phyloP scores from a whole-genome alignment of 2,113 vertebrate genomes.

The Mionectes macconnelli region DNA sequence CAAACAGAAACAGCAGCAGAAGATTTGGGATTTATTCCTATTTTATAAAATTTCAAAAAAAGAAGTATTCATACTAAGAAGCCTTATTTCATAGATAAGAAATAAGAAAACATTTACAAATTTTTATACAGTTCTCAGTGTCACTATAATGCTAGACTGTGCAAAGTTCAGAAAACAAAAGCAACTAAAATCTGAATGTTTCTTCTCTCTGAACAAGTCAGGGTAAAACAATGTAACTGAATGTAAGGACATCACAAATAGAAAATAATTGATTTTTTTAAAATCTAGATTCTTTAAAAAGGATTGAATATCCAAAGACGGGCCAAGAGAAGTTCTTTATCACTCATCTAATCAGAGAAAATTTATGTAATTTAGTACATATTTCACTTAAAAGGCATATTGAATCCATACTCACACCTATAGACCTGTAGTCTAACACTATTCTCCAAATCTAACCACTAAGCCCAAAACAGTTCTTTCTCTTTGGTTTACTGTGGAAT shows the following conservation, averaged over 20 bases:
- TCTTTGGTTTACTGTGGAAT: background rate
- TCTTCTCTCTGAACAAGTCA: background rate
- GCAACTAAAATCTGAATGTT: background rate
- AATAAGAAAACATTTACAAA: background rate
- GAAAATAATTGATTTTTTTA: background rate
- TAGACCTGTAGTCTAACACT: background rate
- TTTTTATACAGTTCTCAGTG: background rate
- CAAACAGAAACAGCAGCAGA: background rate
- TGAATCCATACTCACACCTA: background rate
- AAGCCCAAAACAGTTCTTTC: background rate
- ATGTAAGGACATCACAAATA: background rate
- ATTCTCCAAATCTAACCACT: background rate
- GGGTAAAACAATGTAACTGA: background rate
- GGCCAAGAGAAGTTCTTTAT: background rate
- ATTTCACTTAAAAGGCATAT: background rate
- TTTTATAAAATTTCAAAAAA: background rate
- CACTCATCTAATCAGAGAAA: background rate
- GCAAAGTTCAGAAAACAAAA: background rate
- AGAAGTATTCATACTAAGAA: background rate
- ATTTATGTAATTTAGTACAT: background rate
- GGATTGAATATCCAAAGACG: background rate
- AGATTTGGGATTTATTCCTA: background rate
- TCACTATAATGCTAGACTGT: background rate
- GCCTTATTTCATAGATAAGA: background rate
- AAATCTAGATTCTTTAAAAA: background rate